phyloP scores from a whole-genome alignment of 2,113 vertebrate species.

The Etheostoma cragini region DNA sequence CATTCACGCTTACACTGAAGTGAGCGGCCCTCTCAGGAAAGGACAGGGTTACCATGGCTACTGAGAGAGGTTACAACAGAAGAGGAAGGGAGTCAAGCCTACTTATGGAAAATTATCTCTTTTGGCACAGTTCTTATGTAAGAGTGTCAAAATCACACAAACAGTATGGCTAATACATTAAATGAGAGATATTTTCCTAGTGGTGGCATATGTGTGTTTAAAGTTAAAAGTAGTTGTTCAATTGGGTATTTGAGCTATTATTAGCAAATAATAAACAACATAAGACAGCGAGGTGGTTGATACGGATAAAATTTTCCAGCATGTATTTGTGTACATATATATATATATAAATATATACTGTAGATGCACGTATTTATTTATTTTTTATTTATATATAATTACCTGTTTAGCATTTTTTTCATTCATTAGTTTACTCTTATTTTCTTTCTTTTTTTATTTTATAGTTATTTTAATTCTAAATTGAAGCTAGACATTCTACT shows the following conservation, averaged over 20 bases:
- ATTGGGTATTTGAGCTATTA: not conserved
- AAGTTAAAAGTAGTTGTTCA: not conserved
- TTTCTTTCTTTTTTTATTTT: not conserved
- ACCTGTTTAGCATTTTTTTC: not conserved
- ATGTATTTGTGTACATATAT: not conserved
- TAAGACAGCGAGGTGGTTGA: not conserved
- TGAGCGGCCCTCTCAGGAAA: conserved; percentile 53
- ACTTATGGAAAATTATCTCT: conserved; percentile 65
- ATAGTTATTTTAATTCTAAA: not conserved
- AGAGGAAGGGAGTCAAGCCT: conserved; percentile 55
- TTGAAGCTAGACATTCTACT: not conserved
- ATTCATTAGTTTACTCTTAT: not conserved
- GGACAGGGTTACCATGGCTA: conserved; percentile 74
- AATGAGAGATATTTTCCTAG: too few species aligned
- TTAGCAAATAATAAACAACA: not conserved
- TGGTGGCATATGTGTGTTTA: not conserved
- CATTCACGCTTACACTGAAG: conserved; percentile 42
- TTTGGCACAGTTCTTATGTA: conserved; percentile 38
- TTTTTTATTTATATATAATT: not conserved
- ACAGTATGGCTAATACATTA: not conserved
- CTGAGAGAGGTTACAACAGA: conserved; percentile 61
- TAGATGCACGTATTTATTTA: not conserved
- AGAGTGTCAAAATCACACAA: conserved; percentile 11
- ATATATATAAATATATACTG: not conserved
- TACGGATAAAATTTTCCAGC: not conserved